phyloP scores from a whole-genome alignment of 2,797 vertebrate species.

The Odontamblyopus rebecca region DNA sequence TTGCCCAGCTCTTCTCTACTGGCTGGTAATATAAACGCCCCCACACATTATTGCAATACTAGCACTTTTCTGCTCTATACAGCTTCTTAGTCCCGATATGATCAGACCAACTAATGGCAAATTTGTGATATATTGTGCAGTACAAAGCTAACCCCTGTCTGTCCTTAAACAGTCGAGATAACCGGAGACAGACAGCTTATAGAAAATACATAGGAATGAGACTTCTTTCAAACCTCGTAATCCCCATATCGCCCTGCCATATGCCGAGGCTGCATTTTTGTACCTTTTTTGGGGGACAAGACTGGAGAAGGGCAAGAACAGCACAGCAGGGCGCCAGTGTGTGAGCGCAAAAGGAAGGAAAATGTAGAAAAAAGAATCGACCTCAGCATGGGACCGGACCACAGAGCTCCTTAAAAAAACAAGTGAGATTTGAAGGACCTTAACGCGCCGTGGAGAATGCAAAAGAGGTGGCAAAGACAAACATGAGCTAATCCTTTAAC shows the following conservation, averaged over 20 bases:
- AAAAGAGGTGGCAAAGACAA: constrained; percentile 10
- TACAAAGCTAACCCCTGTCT: constrained; percentile 35
- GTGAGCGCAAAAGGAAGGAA: constrained; percentile 22
- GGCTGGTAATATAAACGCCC: too few species aligned
- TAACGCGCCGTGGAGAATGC: constrained; percentile 4
- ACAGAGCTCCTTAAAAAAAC: constrained; percentile 6
- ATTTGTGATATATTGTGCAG: constrained; percentile 1
- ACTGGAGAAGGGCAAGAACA: not conserved
- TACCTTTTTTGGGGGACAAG: constrained; percentile 28
- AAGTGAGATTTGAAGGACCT: not conserved
- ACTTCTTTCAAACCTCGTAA: constrained; percentile 47
- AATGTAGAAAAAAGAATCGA: constrained; percentile 22
- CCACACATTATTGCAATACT: not conserved
- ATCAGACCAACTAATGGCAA: not conserved
- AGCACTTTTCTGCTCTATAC: not conserved
- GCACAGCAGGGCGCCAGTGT: not conserved
- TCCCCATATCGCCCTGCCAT: constrained; percentile 34
- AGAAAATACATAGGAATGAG: constrained; percentile 14
- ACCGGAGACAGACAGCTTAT: constrained; percentile 19
- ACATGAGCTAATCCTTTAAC: constrained; percentile 11
- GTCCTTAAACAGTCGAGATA: constrained; percentile 40
- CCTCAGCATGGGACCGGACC: constrained; percentile 7
- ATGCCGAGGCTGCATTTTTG: constrained; percentile 50
- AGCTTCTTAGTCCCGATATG: not conserved
- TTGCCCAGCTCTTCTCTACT: too few species aligned